Conservation (phyloP, 1,140 invertebrate species). For the Arion vulgaris region DNA sequence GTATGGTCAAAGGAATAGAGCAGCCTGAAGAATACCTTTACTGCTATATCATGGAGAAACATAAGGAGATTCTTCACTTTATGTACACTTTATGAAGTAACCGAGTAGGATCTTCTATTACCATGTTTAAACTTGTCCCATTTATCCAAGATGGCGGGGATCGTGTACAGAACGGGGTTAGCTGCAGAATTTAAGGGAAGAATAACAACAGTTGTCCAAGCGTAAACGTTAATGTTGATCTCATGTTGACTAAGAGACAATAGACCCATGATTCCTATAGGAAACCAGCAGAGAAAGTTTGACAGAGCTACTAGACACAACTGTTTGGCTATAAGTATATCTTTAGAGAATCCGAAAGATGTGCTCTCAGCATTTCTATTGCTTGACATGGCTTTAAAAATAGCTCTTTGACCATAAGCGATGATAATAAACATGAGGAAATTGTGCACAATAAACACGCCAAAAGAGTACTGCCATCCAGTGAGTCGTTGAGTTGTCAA, state of each 20-base stretch:
- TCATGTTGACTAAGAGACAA: slow-evolving; percentile 35
- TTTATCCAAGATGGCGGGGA: slow-evolving; percentile 5
- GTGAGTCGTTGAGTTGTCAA: not conserved
- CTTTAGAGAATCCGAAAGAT: slow-evolving; percentile 43
- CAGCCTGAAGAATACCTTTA: too few relatives aligned
- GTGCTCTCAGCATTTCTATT: not conserved
- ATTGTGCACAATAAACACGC: slow-evolving; percentile 39
- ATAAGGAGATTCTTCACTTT: too few relatives aligned
- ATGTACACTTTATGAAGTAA: too few relatives aligned
- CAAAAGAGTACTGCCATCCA: slow-evolving; percentile 35
- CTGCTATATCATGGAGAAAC: too few relatives aligned
- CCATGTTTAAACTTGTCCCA: not conserved
- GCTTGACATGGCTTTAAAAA: not conserved
- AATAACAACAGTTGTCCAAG: slow-evolving; percentile 47
- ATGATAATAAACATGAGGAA: slow-evolving; percentile 36
- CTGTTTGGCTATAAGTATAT: slow-evolving; percentile 45
- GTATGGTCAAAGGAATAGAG: too few relatives aligned
- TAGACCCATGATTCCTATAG: slow-evolving; percentile 50
- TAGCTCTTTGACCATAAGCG: slow-evolving; percentile 23
- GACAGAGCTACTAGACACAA: slow-evolving; percentile 44
- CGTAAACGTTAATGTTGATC: slow-evolving; percentile 42
- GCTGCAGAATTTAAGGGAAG: slow-evolving; percentile 49
- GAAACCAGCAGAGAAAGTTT: slow-evolving; percentile 52
- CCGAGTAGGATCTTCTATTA: too few relatives aligned
- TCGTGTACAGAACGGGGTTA: slow-evolving; percentile 49